Evolutionary conservation across 1,140 invertebrate species (phyloP).

Genomic region (Sinonovacula constricta): DNA sequence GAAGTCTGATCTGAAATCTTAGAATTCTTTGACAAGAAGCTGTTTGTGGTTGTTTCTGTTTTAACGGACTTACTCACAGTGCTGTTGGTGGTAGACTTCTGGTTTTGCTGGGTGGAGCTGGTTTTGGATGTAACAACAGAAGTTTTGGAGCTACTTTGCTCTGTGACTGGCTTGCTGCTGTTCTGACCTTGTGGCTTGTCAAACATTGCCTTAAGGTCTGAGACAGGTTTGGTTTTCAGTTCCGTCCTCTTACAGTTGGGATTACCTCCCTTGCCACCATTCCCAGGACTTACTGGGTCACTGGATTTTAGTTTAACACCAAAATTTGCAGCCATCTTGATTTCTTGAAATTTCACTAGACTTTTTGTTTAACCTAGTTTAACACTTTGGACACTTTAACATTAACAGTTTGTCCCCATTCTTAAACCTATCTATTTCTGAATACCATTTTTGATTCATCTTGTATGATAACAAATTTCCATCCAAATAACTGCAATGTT

Average conservation of each 20-base stretch:
- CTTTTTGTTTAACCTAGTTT: too few relatives aligned
- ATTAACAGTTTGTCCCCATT: too few relatives aligned
- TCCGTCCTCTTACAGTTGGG: constrained; percentile 10
- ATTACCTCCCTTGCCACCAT: neutral
- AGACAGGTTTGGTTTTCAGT: constrained; percentile 45
- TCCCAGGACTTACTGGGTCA: neutral
- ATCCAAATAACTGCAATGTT: too few relatives aligned
- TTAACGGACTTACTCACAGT: neutral
- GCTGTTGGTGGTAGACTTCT: neutral
- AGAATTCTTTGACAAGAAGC: neutral
- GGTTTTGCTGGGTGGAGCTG: neutral
- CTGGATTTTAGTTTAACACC: constrained; percentile 27
- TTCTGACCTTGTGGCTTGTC: constrained; percentile 13
- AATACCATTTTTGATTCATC: too few relatives aligned
- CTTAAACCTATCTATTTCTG: too few relatives aligned
- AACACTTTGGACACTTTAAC: too few relatives aligned
- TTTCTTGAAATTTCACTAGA: too few relatives aligned
- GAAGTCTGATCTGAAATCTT: neutral
- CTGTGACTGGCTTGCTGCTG: neutral
- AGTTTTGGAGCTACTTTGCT: neutral
- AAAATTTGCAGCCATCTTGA: constrained; percentile 45
- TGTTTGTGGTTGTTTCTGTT: neutral
- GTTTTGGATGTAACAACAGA: neutral
- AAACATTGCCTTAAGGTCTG: constrained; percentile 46
- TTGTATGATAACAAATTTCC: too few relatives aligned